A percentile compares a stretch with the other conserved stretches of the same genome.
Evolutionary conservation across 2,797 vertebrate species (phyloP).

Genomic region (Staurois parvus): DNA sequence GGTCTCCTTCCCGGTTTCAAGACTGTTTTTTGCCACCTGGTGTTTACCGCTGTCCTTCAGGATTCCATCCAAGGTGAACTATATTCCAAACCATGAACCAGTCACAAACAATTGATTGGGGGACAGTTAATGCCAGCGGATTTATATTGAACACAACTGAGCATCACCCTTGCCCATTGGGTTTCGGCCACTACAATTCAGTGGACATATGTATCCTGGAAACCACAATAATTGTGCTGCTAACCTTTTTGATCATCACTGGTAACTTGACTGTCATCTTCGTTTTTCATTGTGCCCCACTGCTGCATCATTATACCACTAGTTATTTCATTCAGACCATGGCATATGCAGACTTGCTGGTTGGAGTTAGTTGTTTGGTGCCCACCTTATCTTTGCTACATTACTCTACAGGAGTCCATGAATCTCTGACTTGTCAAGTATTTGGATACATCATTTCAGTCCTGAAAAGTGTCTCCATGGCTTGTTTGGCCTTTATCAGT

Average conservation of each 20-base stretch:
- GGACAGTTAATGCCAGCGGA: slow-evolving; percentile 85
- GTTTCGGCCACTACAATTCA: slow-evolving; percentile 88
- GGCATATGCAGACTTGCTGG: slow-evolving; percentile 97
- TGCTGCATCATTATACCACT: slow-evolving; percentile 97
- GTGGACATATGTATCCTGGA: slow-evolving; percentile 92
- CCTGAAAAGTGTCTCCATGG: slow-evolving; percentile 98
- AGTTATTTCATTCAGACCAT: slow-evolving; percentile 99
- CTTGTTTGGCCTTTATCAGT: slow-evolving; percentile 96
- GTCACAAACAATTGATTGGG: slow-evolving; percentile 82
- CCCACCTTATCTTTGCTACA: slow-evolving; percentile 95
- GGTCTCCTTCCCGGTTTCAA: slow-evolving; percentile 38
- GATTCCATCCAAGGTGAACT: slow-evolving; percentile 46
- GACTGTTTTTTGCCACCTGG: slow-evolving; percentile 11
- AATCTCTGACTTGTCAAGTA: slow-evolving; percentile 93
- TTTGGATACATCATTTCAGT: slow-evolving; percentile 98
- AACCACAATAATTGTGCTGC: slow-evolving; percentile 91
- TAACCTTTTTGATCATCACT: slow-evolving; percentile 93
- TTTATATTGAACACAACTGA: slow-evolving; percentile 80
- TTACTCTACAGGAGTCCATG: slow-evolving; percentile 91
- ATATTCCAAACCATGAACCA: slow-evolving; percentile 88
- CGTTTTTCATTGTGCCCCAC: slow-evolving; percentile 96
- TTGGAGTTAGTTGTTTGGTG: slow-evolving; percentile 96
- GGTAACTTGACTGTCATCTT: slow-evolving; percentile 97
- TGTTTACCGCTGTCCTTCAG: slow-evolving; percentile 64
- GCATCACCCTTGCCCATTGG: slow-evolving; percentile 93